These are phyloP conservation scores for Allygus modestus DNA, from an alignment of 2,888 invertebrate species.

Conservation along the genomic window DNA sequence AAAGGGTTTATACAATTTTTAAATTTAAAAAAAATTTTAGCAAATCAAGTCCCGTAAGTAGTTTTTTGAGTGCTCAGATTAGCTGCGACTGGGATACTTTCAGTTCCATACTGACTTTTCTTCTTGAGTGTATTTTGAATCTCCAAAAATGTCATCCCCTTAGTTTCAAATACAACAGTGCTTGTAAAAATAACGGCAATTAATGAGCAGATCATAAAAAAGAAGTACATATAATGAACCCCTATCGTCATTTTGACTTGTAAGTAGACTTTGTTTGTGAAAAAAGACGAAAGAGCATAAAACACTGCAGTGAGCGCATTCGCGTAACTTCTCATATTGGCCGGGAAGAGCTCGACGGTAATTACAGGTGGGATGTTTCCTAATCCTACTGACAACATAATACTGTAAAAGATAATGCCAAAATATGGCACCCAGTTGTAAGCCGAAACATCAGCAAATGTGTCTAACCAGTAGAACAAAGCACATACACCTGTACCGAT, in stretches of 20 bases:
- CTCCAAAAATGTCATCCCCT: constrained; percentile 67
- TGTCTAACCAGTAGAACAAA: constrained; percentile 67
- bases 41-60: neutral
- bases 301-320: constrained; percentile 67
- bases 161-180: constrained; percentile 68
- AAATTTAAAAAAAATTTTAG: too few species aligned
- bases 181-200: constrained; percentile 64
- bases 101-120: neutral
- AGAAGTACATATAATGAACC: constrained; percentile 65
- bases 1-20: too few species aligned
- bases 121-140: constrained; percentile 66
- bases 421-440: constrained; percentile 76
- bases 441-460: constrained; percentile 71
- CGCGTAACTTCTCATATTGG: constrained; percentile 68
- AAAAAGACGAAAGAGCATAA: constrained; percentile 66
- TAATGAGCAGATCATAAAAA: constrained; percentile 65
- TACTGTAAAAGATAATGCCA: constrained; percentile 79
- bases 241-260: constrained; percentile 63
- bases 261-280: constrained; percentile 66
- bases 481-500: constrained; percentile 63
- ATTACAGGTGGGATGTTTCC: constrained; percentile 72
- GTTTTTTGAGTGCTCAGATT: neutral
- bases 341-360: constrained; percentile 68
- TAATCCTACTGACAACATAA: constrained; percentile 79
- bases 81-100: neutral